Conservation (phyloP, 1,140 invertebrate genomes). For the Macrostomum lignano region DNA sequence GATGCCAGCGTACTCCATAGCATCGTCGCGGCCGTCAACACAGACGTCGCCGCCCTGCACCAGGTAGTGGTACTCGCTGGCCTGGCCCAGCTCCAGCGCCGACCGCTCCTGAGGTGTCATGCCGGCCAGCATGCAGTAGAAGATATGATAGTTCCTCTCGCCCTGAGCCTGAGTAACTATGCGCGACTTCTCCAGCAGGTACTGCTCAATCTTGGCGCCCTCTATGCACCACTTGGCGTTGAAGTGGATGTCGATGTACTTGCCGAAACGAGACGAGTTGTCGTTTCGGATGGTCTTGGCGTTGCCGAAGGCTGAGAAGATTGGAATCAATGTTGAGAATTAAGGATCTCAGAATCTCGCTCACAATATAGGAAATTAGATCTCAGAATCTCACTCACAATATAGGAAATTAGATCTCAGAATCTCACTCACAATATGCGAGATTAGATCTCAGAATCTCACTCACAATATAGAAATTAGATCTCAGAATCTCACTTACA, state of each 20-base stretch:
- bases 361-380: slow-evolving; percentile 1
- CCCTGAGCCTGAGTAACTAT: slow-evolving; percentile 37
- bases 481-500: too few species aligned
- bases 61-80: slow-evolving; percentile 61
- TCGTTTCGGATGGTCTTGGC: slow-evolving; percentile 95
- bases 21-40: slow-evolving; percentile 76
- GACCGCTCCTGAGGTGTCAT: slow-evolving; percentile 61
- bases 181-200: slow-evolving; percentile 56
- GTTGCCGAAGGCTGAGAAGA: slow-evolving; percentile 66
- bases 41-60: slow-evolving; percentile 62
- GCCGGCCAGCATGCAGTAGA: slow-evolving; percentile 88
- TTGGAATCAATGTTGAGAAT: slow-evolving; percentile 4
- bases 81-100: slow-evolving; percentile 55
- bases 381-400: too few species aligned
- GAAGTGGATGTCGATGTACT: slow-evolving; percentile 95
- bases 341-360: not conserved
- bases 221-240: slow-evolving; percentile 61
- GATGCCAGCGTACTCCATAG: slow-evolving; percentile 68
- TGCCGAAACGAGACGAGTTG: slow-evolving; percentile 83
- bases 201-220: slow-evolving; percentile 91
- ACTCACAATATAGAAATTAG: too few species aligned
- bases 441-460: too few species aligned
- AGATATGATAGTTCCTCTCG: slow-evolving; percentile 91
- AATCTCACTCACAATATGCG: too few species aligned
- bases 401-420: too few species aligned